Evolutionary conservation across 2,113 vertebrate species (phyloP), one percentile per base, ranked within the genome.

Genomic region (Rhombomys opimus): DNA sequence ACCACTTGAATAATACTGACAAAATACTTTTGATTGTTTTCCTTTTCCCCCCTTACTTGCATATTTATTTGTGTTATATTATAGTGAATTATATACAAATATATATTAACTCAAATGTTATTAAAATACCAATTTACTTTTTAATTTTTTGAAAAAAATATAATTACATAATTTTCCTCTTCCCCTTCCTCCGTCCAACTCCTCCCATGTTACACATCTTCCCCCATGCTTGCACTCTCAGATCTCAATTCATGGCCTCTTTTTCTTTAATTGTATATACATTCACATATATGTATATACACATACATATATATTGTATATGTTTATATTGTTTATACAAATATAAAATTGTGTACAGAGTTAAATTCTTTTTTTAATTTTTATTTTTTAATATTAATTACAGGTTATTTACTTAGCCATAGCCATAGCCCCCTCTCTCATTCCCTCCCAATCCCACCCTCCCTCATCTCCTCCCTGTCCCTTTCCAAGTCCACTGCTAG

Each of bases 1-100:
- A 95, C 87, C 93, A 68, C 46, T 52, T 54, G 35, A 81, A 75
- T 94, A 52, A 87, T 88, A 22, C 25, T 73, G 68, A 52, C 35
- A 93, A 81, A 93, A 82, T 57, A 95, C 2, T 80, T 76, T 32
- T 38, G 50, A 72, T 85, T 63, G 15, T 77, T 77, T 50, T 30
- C 25, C 8, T 41, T 35, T 46, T 75, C 25, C 12, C 11, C 46
- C 38, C 38, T 76, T 76, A 76, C 38, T 46, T 76, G 25, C n/a
- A 38, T 75, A 75, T 80, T 80, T 57, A 80, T 80, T 32, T 80
- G 17, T 80, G 52, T 80, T 52, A 52, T 77, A 77, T 46, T 27
- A 76, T 12, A 2, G 17, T 77, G 25, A 65, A 17, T 65, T 65
- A 30, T 17, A 77, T 50, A 77, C 46, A 8, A 76, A 30, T 75